Percentiles rank a stretch among this genome's conserved stretches.
Conservation (phyloP, 1,140 invertebrate genomes). For the Coenobita brevimanus region DNA sequence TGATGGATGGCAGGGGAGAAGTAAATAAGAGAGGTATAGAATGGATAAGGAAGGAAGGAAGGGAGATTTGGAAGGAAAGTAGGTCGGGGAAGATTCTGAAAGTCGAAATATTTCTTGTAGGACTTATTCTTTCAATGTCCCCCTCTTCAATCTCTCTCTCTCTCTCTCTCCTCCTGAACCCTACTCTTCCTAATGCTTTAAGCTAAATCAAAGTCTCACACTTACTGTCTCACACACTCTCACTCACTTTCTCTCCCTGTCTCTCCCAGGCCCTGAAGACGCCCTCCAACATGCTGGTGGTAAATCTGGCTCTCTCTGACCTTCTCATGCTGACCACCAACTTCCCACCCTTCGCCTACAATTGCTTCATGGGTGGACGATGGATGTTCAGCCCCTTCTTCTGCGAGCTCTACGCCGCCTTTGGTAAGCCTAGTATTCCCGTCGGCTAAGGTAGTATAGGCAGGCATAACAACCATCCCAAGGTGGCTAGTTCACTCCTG, state of each 20-base stretch:
- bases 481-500: not conserved
- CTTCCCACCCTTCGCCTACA: conserved; percentile 87
- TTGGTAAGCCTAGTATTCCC: conserved; percentile 74
- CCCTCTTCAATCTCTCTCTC: too few species aligned
- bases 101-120: too few species aligned
- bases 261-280: conserved; percentile 80
- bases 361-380: conserved; percentile 78
- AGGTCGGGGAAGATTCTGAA: too few species aligned
- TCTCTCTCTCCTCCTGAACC: too few species aligned
- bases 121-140: too few species aligned
- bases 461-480: too few species aligned
- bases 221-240: not conserved
- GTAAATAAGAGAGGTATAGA: not conserved
- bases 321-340: conserved; percentile 80
- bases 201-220: too few species aligned
- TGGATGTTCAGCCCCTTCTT: conserved; percentile 80
- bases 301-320: conserved; percentile 91
- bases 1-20: too few species aligned
- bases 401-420: conserved; percentile 86
- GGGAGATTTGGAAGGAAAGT: too few species aligned
- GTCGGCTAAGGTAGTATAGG: too few species aligned
- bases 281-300: conserved; percentile 87
- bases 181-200: too few species aligned
- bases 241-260: not conserved
- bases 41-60: not conserved